Percentiles rank a stretch among this genome's conserved stretches.
Evolutionary conservation across 2,888 invertebrate genomes (phyloP).

Genomic region (Cerastis rubricosa): DNA sequence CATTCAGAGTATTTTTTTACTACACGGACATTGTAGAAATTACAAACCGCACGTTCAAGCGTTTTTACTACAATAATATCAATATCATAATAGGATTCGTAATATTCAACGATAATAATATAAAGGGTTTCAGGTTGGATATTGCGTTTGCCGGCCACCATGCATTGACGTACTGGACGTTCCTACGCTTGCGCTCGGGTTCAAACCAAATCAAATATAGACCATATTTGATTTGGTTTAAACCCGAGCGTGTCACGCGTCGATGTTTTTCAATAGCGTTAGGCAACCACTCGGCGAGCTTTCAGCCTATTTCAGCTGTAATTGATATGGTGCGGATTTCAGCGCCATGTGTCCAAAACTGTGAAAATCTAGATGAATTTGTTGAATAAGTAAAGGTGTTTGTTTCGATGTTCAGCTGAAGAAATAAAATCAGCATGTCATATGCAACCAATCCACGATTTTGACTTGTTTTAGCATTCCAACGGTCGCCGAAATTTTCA

Average conservation of each 20-base stretch:
- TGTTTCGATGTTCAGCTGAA: neutral
- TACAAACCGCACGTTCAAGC: too few species aligned
- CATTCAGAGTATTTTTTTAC: neutral
- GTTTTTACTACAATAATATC: too few species aligned
- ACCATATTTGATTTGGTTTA: conserved; percentile 74
- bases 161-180: conserved; percentile 14
- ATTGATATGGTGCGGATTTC: conserved; percentile 30
- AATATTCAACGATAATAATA: conserved; percentile 36
- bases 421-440: neutral
- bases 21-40: too few species aligned
- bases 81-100: neutral
- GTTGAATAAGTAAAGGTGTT: neutral
- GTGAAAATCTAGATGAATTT: neutral
- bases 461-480: too few species aligned
- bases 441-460: neutral
- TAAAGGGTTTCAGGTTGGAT: conserved; percentile 47
- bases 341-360: neutral
- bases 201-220: too few species aligned
- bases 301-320: conserved; percentile 18
- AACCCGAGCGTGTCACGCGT: conserved; percentile 61
- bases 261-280: conserved; percentile 67
- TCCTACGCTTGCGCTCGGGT: too few species aligned
- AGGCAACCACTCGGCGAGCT: conserved; percentile 17
- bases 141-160: conserved; percentile 3
- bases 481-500: too few species aligned